Evolutionary conservation across 2,797 vertebrate genomes (phyloP), one percentile per base, ranked within the genome.

Genomic region (Micromesistius poutassou): DNA sequence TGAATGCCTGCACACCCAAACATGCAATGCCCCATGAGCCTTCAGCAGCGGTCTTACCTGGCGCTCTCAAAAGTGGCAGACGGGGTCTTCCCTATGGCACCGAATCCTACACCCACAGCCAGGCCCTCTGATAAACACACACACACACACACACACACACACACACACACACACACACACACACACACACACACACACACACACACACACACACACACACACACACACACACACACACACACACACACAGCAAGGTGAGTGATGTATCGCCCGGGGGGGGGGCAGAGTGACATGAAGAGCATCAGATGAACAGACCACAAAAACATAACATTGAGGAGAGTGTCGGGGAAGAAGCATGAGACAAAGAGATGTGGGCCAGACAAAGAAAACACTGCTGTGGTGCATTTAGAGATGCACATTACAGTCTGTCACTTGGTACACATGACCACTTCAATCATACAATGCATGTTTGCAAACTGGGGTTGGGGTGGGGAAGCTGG

Each of bases 51-150:
- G 7, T 1, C 95, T 94, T 90, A 97, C 97, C 97, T 96, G 90
- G 97, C 97, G 0, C 95, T 96, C 75, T 98, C 96, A 76, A 98
- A 98, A 0, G 97, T 98, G 0, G 97, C 97, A 13, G 96, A 95
- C 0, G 93, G 38, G 0, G 96, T 96, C 91, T 97, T 98, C 25
- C 95, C 97, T 1, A 97, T 7, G 1, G 97, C 97, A 62, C 96
- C 97, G 0, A 99, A 99, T 66, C 94, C 97, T 46, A 99, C 97
- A 1, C 97, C 97, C 8, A 99, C 97, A 4, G 97, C 97, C 77
- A 99, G 90, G 22, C 97, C 97, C 96, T 98, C 97, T 99, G 95
- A 92, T 94, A 0, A 81, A 79, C 84, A 83, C 77, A 0, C 73
- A 74, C 16, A 19, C 16, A 40, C 36, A 73, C 25, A 50, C 25